Conservation (phyloP, 2,797 vertebrate genomes). For the Corythornis leucogaster region DNA sequence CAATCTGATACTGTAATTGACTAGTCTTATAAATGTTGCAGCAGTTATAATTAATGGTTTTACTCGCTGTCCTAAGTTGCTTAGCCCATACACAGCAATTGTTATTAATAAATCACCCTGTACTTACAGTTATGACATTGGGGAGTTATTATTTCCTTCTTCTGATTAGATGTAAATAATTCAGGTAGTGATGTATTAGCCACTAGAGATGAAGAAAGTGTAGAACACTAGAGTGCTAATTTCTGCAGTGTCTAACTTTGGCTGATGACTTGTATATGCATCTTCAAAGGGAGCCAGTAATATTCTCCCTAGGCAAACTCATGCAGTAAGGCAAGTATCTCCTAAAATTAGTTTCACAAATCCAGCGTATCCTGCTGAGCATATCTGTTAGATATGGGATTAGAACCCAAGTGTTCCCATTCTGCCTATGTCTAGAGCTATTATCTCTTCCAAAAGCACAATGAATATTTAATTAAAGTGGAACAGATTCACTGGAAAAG, state of each 20-base stretch:
- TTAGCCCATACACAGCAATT: neutral
- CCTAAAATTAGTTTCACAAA: neutral
- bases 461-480: conserved; percentile 63
- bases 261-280: neutral
- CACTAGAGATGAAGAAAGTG: neutral
- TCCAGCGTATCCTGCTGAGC: neutral
- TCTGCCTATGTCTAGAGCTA: neutral
- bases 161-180: conserved; percentile 30
- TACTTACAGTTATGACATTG: neutral
- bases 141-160: conserved; percentile 22
- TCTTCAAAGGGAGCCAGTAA: neutral
- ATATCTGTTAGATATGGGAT: neutral
- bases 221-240: neutral
- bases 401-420: neutral
- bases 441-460: conserved; percentile 11
- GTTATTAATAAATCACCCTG: neutral
- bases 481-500: conserved; percentile 37
- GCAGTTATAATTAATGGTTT: conserved; percentile 17
- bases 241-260: neutral
- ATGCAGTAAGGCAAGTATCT: neutral
- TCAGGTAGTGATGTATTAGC: neutral
- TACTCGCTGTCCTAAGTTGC: neutral
- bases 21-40: conserved; percentile 1
- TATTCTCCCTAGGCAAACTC: neutral
- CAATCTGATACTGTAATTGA: neutral